A percentile compares a stretch with the other conserved stretches of the same genome.
These are phyloP conservation scores for Tiliqua scincoides DNA, from an alignment of 2,113 vertebrate genomes.

Conservation along the genomic window DNA sequence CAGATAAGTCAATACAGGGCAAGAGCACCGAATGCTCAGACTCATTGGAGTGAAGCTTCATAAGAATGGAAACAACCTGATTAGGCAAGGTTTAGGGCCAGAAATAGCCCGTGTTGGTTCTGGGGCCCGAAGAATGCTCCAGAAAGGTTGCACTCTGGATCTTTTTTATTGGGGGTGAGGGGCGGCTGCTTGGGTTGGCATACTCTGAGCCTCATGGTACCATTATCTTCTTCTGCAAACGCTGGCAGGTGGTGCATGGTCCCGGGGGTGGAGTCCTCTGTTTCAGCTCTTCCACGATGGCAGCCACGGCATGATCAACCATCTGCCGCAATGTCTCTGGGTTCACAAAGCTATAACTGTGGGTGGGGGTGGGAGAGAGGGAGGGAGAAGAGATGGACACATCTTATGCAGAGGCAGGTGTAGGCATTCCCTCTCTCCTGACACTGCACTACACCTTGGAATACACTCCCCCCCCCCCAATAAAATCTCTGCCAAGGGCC, in stretches of 20 bases:
- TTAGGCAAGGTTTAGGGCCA: not conserved
- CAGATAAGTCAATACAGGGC: not conserved
- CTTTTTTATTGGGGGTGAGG: constrained; percentile 32
- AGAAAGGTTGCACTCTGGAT: constrained; percentile 11
- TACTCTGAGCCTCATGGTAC: constrained; percentile 43
- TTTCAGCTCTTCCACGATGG: constrained; percentile 63
- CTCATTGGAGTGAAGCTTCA: not conserved
- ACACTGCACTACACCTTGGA: no score
- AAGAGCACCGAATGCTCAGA: not conserved
- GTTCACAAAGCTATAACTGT: constrained; percentile 62
- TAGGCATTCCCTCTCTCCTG: not conserved
- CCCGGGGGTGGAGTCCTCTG: constrained; percentile 49
- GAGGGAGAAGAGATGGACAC: not conserved
- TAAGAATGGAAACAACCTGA: not conserved
- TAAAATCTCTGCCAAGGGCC: not conserved
- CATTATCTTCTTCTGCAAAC: constrained; percentile 73
- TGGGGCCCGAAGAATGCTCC: not conserved
- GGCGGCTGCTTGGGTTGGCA: not conserved
- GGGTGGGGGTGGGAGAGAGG: not conserved
- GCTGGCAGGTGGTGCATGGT: constrained; percentile 68
- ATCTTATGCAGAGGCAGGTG: no score
- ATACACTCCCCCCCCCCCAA: not conserved
- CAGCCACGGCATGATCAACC: constrained; percentile 60
- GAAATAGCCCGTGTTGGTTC: not conserved
- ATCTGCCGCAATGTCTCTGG: constrained; percentile 64